Evolutionary conservation across 2,888 invertebrate species (phyloP).

Genomic region (Tetramorium bicarinatum): DNA sequence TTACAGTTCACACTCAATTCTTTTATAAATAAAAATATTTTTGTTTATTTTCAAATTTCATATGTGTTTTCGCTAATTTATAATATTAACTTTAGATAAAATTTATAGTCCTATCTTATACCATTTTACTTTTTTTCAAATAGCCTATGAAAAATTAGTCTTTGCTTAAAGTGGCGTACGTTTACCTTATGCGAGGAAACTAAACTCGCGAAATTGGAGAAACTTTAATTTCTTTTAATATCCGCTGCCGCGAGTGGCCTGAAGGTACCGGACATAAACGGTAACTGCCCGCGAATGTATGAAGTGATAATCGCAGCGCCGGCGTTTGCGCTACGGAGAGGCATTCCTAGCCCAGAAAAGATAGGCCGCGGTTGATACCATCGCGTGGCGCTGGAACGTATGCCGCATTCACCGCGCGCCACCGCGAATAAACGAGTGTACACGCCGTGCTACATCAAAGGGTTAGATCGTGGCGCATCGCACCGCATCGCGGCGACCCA

Average conservation of each 20-base stretch:
- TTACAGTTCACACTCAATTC: too few relatives aligned
- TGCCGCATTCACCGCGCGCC: slow-evolving; percentile 34
- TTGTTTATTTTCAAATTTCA: too few relatives aligned
- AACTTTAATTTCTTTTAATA: not conserved
- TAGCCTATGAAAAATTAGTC: too few relatives aligned
- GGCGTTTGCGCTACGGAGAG: not conserved
- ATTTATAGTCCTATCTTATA: too few relatives aligned
- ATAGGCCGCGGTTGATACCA: slow-evolving; percentile 6
- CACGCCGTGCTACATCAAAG: slow-evolving; percentile 54
- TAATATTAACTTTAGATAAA: too few relatives aligned
- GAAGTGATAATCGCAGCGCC: slow-evolving; percentile 14
- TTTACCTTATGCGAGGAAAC: not conserved
- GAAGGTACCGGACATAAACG: not conserved
- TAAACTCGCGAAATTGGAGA: not conserved
- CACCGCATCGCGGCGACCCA: slow-evolving; percentile 71
- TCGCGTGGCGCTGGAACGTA: slow-evolving; percentile 32
- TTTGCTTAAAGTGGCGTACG: too few relatives aligned
- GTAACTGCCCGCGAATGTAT: not conserved
- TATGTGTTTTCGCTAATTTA: too few relatives aligned
- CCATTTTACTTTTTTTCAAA: too few relatives aligned
- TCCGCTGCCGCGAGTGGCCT: not conserved
- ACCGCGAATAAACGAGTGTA: slow-evolving; percentile 46
- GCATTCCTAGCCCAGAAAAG: slow-evolving; percentile 9
- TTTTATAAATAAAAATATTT: too few relatives aligned
- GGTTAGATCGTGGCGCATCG: slow-evolving; percentile 67